Base-by-base conservation (phyloP, 1,140 invertebrate genomes). In the Trichonephila clavipes region DNA sequence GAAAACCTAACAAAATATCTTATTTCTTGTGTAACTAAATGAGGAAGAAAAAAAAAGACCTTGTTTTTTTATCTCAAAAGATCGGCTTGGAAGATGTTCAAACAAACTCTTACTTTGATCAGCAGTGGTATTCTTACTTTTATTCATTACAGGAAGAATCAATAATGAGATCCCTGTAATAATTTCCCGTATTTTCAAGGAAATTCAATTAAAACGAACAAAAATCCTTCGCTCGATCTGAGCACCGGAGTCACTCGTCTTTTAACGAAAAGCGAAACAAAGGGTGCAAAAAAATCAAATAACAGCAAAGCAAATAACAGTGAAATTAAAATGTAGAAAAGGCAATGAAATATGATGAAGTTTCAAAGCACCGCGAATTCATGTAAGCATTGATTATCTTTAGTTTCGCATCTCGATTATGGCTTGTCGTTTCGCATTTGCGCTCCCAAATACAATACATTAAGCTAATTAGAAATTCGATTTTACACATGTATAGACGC, bases 401-500 rank as follows among this genome's bases (percentile, higher is more conserved):
- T 91, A 61, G 58, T 91, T 91, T 91, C 34, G 21, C 90, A 44
- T 83, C 34, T 58, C 90, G 72, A 91, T 91, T 91, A 91, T 64
- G 44, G 90, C 19, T 91, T 91, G 90, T 91, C 90, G 51, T 91
- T 91, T 91, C 44, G 24, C 72, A 91, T 91, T 91, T 91, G 58
- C 59, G 10, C 90, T 61, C 51, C 28, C 34, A 58, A 91, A 83
- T 34, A 40, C 58, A 91, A 91, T 83, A 83, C 90, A 91, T 91
- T 91, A 91, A 83, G 77, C 90, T 91, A 91, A 91, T 91, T 91
- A 91, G 90, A 66, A 83, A 91, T 91, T 91, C 90, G 81, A 91
- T 91, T 91, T 91, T 83, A 85, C 90, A 62, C 77, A 66, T 44
- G 59, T 72, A 62, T 72, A 16, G 21, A 34, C 58, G 72, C 40